Evolutionary conservation across 2,797 vertebrate genomes (phyloP), one percentile per base, ranked within the genome.

Genomic region (Podargus strigoides): DNA sequence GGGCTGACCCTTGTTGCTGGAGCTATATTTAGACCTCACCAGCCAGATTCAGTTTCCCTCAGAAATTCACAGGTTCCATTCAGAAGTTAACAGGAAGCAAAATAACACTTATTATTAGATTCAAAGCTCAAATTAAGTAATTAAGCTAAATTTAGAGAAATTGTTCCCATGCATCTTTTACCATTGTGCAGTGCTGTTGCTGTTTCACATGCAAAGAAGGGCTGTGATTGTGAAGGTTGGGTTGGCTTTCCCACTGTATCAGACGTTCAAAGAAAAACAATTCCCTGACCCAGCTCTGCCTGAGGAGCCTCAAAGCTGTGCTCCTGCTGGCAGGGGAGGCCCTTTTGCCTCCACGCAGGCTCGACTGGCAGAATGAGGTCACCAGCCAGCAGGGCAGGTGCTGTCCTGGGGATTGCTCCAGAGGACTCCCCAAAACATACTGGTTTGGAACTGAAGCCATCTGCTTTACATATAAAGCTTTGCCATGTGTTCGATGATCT

Each of bases 51-150:
- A 42, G 64, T 44, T 84, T 64, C 76, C 69, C 79, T 86, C 66
- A 86, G 87, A 94, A 93, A 86, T 64, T 86, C 85, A 58, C 58
- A 52, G 69, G 68, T 93, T 95, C 76, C 52, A 47, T 83, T 85
- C 89, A 83, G 82, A 74, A 72, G 39, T n/a, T 41, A 90, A 34
- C 68, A 94, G 88, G 91, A 93, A 92, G 70, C 46, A 58, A 62
- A 75, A 94, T 66, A 90, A 10, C 42, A 3, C 46, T 64, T 94
- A 87, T 84, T 91, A 84, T 55, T 90, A 81, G 52, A 67, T 89
- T 67, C 78, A 83, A 60, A 86, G 42, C 91, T 62, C 59, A 85
- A 86, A 84, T 94, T 80, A 87, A 92, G 56, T 59, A 91, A 95
- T 91, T 67, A 75, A 64, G 13, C 49, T 81, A 78, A 91, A 90